These are phyloP conservation scores for Hirtodrosophila trivittata DNA, from an alignment of 2,888 invertebrate genomes.

Conservation along the genomic window DNA sequence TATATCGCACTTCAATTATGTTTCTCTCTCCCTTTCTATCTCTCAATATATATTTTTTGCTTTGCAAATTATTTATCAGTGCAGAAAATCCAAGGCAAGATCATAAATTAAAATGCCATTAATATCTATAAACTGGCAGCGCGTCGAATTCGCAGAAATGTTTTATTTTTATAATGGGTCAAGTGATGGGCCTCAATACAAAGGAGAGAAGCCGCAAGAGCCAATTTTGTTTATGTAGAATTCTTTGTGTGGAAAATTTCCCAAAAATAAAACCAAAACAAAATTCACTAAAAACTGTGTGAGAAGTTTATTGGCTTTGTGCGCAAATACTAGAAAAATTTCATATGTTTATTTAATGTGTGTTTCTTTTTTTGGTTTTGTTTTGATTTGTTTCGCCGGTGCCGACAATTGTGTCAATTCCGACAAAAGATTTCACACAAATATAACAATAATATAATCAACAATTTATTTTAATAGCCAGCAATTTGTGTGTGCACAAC, in stretches of 20 bases:
- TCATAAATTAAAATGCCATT: slow-evolving; percentile 58
- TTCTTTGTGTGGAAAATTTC: slow-evolving; percentile 33
- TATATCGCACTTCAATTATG: slow-evolving; percentile 37
- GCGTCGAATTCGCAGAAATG: slow-evolving; percentile 47
- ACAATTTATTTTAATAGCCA: slow-evolving; percentile 57
- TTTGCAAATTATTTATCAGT: slow-evolving; percentile 52
- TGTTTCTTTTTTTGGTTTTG: slow-evolving; percentile 22
- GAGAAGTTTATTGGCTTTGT: slow-evolving; percentile 19
- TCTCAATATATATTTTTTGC: neutral
- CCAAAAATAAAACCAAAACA: slow-evolving; percentile 25
- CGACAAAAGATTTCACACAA: slow-evolving; percentile 32
- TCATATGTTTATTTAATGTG: slow-evolving; percentile 37
- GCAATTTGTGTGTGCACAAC: slow-evolving; percentile 39
- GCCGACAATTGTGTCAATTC: slow-evolving; percentile 59
- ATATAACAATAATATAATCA: slow-evolving; percentile 28
- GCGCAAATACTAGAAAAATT: slow-evolving; percentile 28
- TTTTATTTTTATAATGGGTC: slow-evolving; percentile 52
- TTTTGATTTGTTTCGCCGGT: slow-evolving; percentile 22
- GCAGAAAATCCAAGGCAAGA: slow-evolving; percentile 47
- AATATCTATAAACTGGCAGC: slow-evolving; percentile 38
- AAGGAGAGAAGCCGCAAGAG: slow-evolving; percentile 4
- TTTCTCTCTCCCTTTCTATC: no score
- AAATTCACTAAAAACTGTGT: slow-evolving; percentile 20
- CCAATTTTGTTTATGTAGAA: slow-evolving; percentile 24
- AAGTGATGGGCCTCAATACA: slow-evolving; percentile 28